Evolutionary conservation across 2,113 vertebrate species (phyloP), one percentile per base, ranked within the genome.

Genomic region (Eretmochelys imbricata): DNA sequence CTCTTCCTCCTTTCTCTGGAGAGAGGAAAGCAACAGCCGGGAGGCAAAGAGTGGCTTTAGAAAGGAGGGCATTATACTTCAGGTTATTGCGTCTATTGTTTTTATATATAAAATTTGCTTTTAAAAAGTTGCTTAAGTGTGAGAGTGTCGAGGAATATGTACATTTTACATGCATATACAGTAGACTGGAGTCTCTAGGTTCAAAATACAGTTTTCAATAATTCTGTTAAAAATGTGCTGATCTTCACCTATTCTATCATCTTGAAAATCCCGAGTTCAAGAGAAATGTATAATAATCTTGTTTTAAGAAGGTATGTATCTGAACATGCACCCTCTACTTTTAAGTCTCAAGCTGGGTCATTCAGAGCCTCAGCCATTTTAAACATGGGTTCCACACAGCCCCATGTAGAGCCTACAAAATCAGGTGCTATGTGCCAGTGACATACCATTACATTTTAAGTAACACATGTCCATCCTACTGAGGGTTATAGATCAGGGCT

Each of bases 1-100:
- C 31, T 4, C 1, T 0, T 78, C 55, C 83, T 89, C 91, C 53
- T 35, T 3, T 3, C 46, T 27, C 0, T 0, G 3, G 65, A 29
- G 72, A 11, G 42, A 35, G 53, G 1, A 59, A n/a, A 88, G 82
- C 89, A 85, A 35, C 35, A 76, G 69, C 24, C 16, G 38, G 57
- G 24, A 81, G 54, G 10, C 50, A 86, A 24, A 17, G n/a, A 46
- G 25, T 65, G 35, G 10, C 42, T 49, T 72, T 85, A 48, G 50
- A 72, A 57, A 57, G 25, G 35, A 82, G 54, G 55, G n/a, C 6
- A 38, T 80, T 75, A n/a, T 72, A 54, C 57, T 69, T 38, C 14
- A 80, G 4, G 19, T 51, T 35, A 50, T 9, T 50, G 9, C 10
- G n/a, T 31, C 49, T 80, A 19, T 16, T 49, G 27, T 38, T 54